These are phyloP conservation scores for Zelleria hepariella DNA, from an alignment of 2,888 invertebrate genomes.

Conservation along the genomic window DNA sequence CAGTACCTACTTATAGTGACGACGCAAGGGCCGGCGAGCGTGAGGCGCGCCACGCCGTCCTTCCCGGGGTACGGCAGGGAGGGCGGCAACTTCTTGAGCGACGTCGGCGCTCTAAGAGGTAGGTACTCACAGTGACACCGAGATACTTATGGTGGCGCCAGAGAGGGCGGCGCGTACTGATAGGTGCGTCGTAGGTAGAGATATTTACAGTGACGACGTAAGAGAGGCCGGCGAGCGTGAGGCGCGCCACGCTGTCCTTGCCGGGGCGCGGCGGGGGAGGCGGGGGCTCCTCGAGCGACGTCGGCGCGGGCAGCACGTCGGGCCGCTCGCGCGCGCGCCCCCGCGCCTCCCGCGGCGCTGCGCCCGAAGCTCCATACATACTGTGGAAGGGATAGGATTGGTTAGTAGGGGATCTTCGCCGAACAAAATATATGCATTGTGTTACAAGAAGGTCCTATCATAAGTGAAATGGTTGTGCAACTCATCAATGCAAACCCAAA, in stretches of 20 bases:
- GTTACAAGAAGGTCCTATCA: too few species aligned
- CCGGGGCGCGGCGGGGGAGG: constrained; percentile 58
- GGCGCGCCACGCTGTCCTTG: constrained; percentile 86
- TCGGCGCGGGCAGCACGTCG: constrained; percentile 61
- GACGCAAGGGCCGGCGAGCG: constrained; percentile 83
- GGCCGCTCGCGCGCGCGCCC: constrained; percentile 62
- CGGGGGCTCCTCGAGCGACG: constrained; percentile 43
- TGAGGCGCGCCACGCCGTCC: constrained; percentile 87
- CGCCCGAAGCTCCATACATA: constrained; percentile 69
- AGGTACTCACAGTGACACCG: constrained; percentile 38
- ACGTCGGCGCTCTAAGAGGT: constrained; percentile 60
- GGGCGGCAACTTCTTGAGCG: constrained; percentile 45
- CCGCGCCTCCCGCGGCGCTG: constrained; percentile 65
- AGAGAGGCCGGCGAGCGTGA: constrained; percentile 84
- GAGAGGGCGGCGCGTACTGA: too few species aligned
- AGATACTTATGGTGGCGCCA: neutral
- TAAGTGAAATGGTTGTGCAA: too few species aligned
- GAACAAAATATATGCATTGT: too few species aligned
- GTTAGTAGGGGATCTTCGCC: too few species aligned
- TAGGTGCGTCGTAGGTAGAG: too few species aligned
- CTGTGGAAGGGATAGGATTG: constrained; percentile 23
- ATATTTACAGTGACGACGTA: constrained; percentile 83
- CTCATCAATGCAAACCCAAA: too few species aligned
- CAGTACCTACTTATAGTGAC: constrained; percentile 75
- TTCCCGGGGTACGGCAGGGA: constrained; percentile 69